Evolutionary conservation across 2,888 invertebrate genomes (phyloP).

Genomic region (Phorcus lineatus): DNA sequence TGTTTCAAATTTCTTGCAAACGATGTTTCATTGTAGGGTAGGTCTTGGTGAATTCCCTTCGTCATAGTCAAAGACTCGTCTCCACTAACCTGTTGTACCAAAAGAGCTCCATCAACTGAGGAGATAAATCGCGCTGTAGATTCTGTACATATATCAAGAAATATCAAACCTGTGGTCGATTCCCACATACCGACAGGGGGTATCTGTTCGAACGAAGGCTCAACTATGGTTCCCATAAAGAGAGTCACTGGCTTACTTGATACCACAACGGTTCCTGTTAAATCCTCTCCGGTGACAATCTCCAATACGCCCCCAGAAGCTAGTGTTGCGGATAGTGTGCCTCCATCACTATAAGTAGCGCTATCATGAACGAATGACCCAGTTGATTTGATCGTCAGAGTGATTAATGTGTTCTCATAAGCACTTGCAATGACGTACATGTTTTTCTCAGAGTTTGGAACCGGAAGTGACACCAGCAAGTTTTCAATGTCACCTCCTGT

Average conservation of each 20-base stretch:
- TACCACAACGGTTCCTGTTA: background rate
- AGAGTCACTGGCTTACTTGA: background rate
- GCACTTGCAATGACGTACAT: background rate
- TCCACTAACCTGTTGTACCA: too few relatives aligned
- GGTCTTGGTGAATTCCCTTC: too few relatives aligned
- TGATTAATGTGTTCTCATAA: background rate
- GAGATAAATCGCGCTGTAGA: too few relatives aligned
- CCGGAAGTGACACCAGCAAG: background rate
- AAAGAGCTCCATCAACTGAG: too few relatives aligned
- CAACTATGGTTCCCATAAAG: background rate
- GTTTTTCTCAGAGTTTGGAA: background rate
- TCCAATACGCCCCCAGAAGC: background rate
- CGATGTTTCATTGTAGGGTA: too few relatives aligned
- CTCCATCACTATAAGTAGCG: background rate
- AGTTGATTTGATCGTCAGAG: background rate
- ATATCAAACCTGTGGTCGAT: background rate
- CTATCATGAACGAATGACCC: background rate
- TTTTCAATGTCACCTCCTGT: background rate
- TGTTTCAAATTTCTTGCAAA: too few relatives aligned
- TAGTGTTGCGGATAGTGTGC: background rate
- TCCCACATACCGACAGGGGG: background rate
- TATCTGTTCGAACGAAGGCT: background rate
- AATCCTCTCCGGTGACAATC: background rate
- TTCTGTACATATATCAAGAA: background rate
- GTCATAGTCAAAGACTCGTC: too few relatives aligned